phyloP scores from a whole-genome alignment of 2,888 invertebrate genomes.

The Caenorhabditis imperialis region DNA sequence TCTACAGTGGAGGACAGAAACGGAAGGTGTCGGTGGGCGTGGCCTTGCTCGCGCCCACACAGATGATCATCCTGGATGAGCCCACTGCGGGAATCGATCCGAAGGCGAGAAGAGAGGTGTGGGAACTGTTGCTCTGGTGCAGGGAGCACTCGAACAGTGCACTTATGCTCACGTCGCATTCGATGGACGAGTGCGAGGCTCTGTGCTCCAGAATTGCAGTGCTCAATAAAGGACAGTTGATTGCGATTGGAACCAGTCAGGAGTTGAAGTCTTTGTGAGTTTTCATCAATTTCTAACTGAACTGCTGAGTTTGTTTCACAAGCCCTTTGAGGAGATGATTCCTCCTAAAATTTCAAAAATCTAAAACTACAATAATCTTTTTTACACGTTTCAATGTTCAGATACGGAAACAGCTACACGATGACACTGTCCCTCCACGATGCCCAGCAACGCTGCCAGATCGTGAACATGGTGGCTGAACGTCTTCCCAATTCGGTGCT shows the following conservation, averaged over 20 bases:
- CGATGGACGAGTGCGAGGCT: conserved; percentile 74
- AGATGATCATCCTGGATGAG: conserved; percentile 83
- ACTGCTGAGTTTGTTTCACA: too few species aligned
- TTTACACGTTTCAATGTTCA: conserved; percentile 16
- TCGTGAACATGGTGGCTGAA: conserved; percentile 20
- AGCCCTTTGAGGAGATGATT: conserved; percentile 23
- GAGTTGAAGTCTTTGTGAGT: conserved; percentile 72
- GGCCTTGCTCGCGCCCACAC: conserved; percentile 85
- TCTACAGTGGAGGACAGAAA: conserved; percentile 84
- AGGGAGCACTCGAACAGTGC: conserved; percentile 63
- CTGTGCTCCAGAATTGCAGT: conserved; percentile 76
- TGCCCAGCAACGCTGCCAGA: conserved; percentile 16
- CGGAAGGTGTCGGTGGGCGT: conserved; percentile 87
- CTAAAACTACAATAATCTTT: too few species aligned
- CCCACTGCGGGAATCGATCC: conserved; percentile 81
- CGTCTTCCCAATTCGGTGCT: conserved; percentile 36
- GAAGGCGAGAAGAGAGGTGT: conserved; percentile 82
- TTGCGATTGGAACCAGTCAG: conserved; percentile 74
- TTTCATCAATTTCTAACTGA: too few species aligned
- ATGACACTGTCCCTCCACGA: conserved; percentile 56
- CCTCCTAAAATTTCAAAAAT: too few species aligned
- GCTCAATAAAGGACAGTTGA: conserved; percentile 71
- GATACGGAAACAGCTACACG: conserved; percentile 69
- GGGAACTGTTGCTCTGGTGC: conserved; percentile 75
- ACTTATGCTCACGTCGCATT: conserved; percentile 72